Base-by-base conservation (phyloP, 2,113 vertebrate genomes). In the Daphoenositta chrysoptera region DNA sequence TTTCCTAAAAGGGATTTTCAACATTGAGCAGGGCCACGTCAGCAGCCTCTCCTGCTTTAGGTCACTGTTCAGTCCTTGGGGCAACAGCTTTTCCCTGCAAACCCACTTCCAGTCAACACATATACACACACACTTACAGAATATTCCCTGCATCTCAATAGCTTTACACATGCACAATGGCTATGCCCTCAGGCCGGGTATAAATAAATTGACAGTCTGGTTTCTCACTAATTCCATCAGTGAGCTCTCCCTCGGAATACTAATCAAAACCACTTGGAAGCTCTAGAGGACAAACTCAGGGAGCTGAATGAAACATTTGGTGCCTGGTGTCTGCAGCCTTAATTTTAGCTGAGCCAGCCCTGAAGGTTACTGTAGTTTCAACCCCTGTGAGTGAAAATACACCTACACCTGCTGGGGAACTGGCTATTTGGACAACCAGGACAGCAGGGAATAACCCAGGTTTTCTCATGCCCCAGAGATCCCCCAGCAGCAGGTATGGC, bases 171-270 rank as follows among this genome's bases (percentile, higher is more conserved):
- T 31, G 37, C 84, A 95, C 63, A 80, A 61, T 50, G 44, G 78
- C 76, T 96, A 79, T 96, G 86, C 90, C 96, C 94, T 83, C 42
- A 97, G 96, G 97, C 95, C 87, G 64, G 54, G 61, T 90, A 96
- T 97, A 97, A 97, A 97, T 97, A 97, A 97, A 96, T 86, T 88
- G 95, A 91, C 96, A 96, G 93, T 75, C 95, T 94, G 73, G 84
- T 93, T 97, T 96, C 83, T 89, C 93, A 93, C 87, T 91, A 96
- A 96, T 96, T 91, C 92, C 92, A 93, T 90, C 76, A 92, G 86
- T 92, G 80, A 88, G 84, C 8, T 58, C 58, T 87, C 61, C 82
- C 64, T 80, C 2, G 5, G 96, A 97, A 97, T 97, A 89, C 92
- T 94, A 96, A 97, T 75, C 83, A 72, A 92, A 89, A 83, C 50